Percentiles rank a stretch among this genome's conserved stretches.
phyloP scores from a whole-genome alignment of 2,888 invertebrate genomes.

The Ornithoptera priamus region DNA sequence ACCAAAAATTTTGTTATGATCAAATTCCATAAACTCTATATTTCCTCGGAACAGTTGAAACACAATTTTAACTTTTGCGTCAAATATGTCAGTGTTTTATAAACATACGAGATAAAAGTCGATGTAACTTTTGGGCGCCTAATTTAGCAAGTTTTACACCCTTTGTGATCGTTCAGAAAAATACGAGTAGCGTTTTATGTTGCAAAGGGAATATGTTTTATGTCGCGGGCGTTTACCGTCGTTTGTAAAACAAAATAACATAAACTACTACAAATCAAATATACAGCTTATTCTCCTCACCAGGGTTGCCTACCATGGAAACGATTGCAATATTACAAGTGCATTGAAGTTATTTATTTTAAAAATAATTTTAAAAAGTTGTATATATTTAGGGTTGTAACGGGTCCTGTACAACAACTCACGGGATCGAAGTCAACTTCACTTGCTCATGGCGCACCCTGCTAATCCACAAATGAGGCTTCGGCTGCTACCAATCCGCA shows the following conservation, averaged over 20 bases:
- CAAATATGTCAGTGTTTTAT: constrained; percentile 29
- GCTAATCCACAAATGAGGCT: too few relatives aligned
- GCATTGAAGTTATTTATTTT: background rate
- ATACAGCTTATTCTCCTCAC: background rate
- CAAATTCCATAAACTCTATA: constrained; percentile 4
- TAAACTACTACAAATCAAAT: constrained; percentile 1
- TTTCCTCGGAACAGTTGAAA: constrained; percentile 7
- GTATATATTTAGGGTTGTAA: too few relatives aligned
- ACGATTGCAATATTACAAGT: background rate
- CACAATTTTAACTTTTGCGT: constrained; percentile 18
- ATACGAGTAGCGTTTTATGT: constrained; percentile 30
- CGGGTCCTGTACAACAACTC: too few relatives aligned
- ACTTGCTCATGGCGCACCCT: too few relatives aligned
- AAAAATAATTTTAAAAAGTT: background rate
- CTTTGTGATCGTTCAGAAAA: constrained; percentile 31
- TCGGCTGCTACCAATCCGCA: too few relatives aligned
- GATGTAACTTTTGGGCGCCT: constrained; percentile 33
- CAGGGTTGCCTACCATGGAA: background rate
- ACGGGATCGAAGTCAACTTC: too few relatives aligned
- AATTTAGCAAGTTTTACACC: constrained; percentile 31
- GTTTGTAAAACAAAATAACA: constrained; percentile 23
- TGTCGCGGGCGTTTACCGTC: constrained; percentile 28
- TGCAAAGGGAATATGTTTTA: constrained; percentile 28
- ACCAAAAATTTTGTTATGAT: constrained; percentile 8
- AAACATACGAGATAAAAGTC: constrained; percentile 25